Evolutionary conservation across 2,113 vertebrate species (phyloP).

Genomic region (Rhea americana): DNA sequence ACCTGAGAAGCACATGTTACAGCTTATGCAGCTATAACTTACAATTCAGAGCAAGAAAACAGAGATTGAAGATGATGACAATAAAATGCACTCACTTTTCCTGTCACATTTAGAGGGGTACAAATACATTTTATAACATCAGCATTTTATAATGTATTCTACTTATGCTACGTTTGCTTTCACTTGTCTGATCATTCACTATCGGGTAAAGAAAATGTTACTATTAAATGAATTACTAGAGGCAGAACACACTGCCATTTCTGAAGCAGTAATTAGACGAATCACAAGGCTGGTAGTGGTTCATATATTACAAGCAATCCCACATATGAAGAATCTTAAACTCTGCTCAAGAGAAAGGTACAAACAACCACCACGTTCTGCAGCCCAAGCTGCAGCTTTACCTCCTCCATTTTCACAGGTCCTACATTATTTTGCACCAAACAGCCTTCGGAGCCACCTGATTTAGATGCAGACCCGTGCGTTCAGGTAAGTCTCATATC

Average conservation of each 20-base stretch:
- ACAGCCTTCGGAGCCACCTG: no score
- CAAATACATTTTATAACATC: not conserved
- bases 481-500: no score
- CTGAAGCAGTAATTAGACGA: not conserved
- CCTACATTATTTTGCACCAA: no score
- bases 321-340: not conserved
- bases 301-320: not conserved
- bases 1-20: not conserved
- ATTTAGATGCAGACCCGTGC: no score
- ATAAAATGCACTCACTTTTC: not conserved
- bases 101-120: not conserved
- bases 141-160: not conserved
- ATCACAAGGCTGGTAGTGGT: not conserved
- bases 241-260: not conserved
- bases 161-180: not conserved
- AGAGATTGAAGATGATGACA: not conserved
- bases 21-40: rapidly evolving
- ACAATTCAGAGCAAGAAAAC: not conserved
- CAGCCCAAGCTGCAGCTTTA: no score
- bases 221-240: not conserved
- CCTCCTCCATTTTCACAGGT: no score
- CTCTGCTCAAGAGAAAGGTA: no score
- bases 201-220: not conserved
- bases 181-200: not conserved
- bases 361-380: no score